Evolutionary conservation across 2,888 invertebrate genomes (phyloP).

Genomic region (Platycheirus albimanus): DNA sequence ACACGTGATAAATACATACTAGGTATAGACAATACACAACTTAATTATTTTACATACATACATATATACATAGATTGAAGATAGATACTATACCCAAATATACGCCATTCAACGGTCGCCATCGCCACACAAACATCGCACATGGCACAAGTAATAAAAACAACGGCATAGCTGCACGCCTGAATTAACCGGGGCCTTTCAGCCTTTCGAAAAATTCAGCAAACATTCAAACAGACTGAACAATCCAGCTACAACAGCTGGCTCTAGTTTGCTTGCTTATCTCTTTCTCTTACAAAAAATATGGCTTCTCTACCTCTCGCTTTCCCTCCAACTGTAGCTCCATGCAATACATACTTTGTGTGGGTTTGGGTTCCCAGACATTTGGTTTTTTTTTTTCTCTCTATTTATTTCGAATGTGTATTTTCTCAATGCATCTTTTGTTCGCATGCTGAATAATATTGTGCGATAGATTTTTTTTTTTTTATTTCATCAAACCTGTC

Average conservation of each 20-base stretch:
- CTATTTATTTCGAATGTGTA: too few species aligned
- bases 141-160: too few species aligned
- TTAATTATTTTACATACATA: too few species aligned
- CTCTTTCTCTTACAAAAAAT: constrained; percentile 20
- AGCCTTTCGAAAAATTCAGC: constrained; percentile 43
- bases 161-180: constrained; percentile 49
- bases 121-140: neutral
- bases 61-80: too few species aligned
- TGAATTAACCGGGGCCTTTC: constrained; percentile 72
- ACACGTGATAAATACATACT: too few species aligned
- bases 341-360: neutral
- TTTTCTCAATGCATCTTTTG: too few species aligned
- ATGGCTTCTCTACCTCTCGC: constrained; percentile 23
- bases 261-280: constrained; percentile 10
- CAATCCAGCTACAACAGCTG: constrained; percentile 30
- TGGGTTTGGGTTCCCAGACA: neutral
- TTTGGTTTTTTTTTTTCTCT: too few species aligned
- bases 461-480: too few species aligned
- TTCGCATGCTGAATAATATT: too few species aligned
- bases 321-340: neutral
- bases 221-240: constrained; percentile 38
- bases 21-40: too few species aligned
- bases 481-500: too few species aligned
- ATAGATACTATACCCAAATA: neutral
- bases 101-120: neutral